Conservation (phyloP, 2,888 invertebrate genomes). For the Shargacucullia verbasci region DNA sequence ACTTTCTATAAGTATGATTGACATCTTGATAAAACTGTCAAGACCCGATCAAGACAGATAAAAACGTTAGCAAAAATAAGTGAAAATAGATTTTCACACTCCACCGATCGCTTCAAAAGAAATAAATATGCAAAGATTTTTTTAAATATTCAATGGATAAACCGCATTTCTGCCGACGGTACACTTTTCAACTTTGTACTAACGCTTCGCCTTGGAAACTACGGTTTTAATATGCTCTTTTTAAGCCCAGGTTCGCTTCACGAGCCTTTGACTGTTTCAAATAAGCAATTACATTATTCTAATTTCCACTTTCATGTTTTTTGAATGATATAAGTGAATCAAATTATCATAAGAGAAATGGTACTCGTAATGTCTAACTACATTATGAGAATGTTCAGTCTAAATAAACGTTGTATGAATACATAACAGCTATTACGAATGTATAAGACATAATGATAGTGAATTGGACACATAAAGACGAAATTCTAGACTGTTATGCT, state of each 20-base stretch:
- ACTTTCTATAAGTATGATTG: conserved; percentile 30
- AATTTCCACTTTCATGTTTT: conserved; percentile 47
- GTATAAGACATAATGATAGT: conserved; percentile 18
- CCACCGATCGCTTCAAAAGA: conserved; percentile 37
- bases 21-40: conserved; percentile 43
- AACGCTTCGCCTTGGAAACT: conserved; percentile 36
- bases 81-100: conserved; percentile 48
- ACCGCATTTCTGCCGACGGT: conserved; percentile 49
- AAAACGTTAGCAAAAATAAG: conserved; percentile 27
- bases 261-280: conserved; percentile 27
- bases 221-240: conserved; percentile 46
- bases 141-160: conserved; percentile 22
- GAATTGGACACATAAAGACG: conserved; percentile 15
- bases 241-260: conserved; percentile 31
- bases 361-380: conserved; percentile 21
- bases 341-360: conserved; percentile 53
- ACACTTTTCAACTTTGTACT: conserved; percentile 38
- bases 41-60: conserved; percentile 27
- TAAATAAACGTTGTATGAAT: conserved; percentile 26
- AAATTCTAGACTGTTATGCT: conserved; percentile 16
- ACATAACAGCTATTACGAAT: conserved; percentile 24
- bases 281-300: conserved; percentile 42
- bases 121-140: conserved; percentile 37
- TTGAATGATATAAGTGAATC: conserved; percentile 34
- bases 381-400: conserved; percentile 28